Conservation (phyloP, 1,140 invertebrate genomes). For the Drosophila ogumai region DNA sequence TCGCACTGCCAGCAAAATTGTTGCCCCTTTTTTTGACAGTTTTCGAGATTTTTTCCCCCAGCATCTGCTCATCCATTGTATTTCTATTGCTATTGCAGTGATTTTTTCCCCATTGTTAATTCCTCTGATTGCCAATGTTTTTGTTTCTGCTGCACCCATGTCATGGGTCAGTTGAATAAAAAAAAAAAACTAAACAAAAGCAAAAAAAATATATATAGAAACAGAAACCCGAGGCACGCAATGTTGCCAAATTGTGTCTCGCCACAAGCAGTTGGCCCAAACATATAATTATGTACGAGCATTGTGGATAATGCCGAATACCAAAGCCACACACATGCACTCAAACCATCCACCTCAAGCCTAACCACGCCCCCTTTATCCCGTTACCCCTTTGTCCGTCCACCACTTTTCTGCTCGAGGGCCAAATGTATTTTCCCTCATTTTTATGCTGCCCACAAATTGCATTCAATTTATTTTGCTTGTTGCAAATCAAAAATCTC, state of each 20-base stretch:
- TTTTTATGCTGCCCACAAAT: slow-evolving; percentile 77
- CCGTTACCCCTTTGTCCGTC: not conserved
- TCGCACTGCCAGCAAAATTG: slow-evolving; percentile 68
- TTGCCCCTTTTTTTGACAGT: slow-evolving; percentile 62
- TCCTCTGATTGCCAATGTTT: slow-evolving; percentile 55
- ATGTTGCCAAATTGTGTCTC: slow-evolving; percentile 46
- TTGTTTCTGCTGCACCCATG: slow-evolving; percentile 45
- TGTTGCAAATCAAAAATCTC: slow-evolving; percentile 82
- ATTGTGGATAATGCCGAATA: slow-evolving; percentile 44
- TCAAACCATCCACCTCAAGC: slow-evolving; percentile 6
- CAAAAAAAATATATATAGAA: not conserved
- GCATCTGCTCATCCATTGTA: slow-evolving; percentile 52
- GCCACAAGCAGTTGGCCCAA: slow-evolving; percentile 54
- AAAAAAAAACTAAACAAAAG: not conserved
- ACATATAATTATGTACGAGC: slow-evolving; percentile 68
- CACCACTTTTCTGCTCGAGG: slow-evolving; percentile 7
- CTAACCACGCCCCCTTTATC: slow-evolving; percentile 23
- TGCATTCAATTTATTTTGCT: slow-evolving; percentile 80
- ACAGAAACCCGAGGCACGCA: slow-evolving; percentile 26
- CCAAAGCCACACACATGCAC: slow-evolving; percentile 35
- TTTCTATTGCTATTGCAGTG: slow-evolving; percentile 66
- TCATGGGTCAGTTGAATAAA: slow-evolving; percentile 26
- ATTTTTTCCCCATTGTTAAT: slow-evolving; percentile 77
- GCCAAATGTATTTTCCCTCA: slow-evolving; percentile 64
- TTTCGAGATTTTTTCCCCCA: slow-evolving; percentile 3